phyloP scores from a whole-genome alignment of 2,113 vertebrate genomes.

The Pleuronectes platessa region DNA sequence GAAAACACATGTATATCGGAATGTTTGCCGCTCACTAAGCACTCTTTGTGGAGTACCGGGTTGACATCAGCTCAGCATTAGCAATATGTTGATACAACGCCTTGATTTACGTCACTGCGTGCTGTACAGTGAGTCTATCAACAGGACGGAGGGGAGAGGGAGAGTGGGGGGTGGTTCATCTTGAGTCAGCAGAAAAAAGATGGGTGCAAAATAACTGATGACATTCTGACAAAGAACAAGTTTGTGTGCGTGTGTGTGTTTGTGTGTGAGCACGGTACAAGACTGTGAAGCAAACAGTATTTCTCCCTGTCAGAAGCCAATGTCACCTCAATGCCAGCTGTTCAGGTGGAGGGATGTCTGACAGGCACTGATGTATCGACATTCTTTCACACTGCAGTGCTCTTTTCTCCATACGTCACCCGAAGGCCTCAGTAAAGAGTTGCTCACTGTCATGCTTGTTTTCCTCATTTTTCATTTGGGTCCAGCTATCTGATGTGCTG shows the following conservation, averaged over 20 bases:
- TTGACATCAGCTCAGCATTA: conserved; percentile 29
- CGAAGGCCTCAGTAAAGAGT: neutral
- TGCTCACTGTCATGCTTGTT: conserved; percentile 4
- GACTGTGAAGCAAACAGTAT: conserved; percentile 6
- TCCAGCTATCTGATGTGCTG: neutral
- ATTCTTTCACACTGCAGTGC: conserved; percentile 20
- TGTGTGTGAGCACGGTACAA: conserved; percentile 17
- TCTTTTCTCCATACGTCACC: conserved; percentile 22
- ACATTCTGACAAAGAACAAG: conserved; percentile 19
- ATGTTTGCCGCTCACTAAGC: conserved; percentile 17
- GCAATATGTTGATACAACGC: conserved; percentile 58
- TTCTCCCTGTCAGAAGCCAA: conserved; percentile 44
- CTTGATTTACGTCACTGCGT: conserved; percentile 35
- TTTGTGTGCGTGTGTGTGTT: conserved; percentile 9
- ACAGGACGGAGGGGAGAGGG: neutral
- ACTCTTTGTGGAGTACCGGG: conserved; percentile 19
- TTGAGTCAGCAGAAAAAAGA: conserved; percentile 59
- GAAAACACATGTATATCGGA: neutral
- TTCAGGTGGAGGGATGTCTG: conserved; percentile 21
- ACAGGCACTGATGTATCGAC: conserved; percentile 17
- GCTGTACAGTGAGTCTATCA: conserved; percentile 38
- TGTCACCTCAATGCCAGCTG: conserved; percentile 31
- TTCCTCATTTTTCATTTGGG: neutral
- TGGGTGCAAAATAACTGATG: conserved; percentile 57
- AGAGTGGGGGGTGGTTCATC: neutral